Evolutionary conservation across 35 echinoderm and acorn worm species (phyloP).

Genomic region (Apostichopus californicus): DNA sequence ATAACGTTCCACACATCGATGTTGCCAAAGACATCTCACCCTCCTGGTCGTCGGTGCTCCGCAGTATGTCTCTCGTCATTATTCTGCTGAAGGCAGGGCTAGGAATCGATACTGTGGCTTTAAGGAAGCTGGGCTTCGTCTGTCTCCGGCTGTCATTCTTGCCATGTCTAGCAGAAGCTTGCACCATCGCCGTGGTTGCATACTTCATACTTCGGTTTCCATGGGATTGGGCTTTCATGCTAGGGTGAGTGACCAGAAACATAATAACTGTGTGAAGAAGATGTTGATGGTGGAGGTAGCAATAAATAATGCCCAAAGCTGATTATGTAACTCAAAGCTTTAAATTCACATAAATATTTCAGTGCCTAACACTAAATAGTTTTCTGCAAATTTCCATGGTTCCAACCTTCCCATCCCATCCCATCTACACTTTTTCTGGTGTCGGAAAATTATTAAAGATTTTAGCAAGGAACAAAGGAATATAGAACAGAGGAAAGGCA

Average conservation of each 20-base stretch:
- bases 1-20: conserved; percentile 78
- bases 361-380: too few relatives aligned
- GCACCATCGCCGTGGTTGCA: conserved; percentile 57
- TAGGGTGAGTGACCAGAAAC: conserved; percentile 75
- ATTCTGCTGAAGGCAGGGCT: conserved; percentile 89
- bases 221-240: conserved; percentile 98
- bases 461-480: too few relatives aligned
- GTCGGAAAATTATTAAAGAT: too few relatives aligned
- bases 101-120: conserved; percentile 79
- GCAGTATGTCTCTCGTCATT: conserved; percentile 89
- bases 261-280: too few relatives aligned
- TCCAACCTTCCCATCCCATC: too few relatives aligned
- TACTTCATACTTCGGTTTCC: conserved; percentile 73
- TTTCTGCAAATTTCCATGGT: too few relatives aligned
- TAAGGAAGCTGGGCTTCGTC: conserved; percentile 72
- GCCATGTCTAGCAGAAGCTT: conserved; percentile 73
- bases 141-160: conserved; percentile 86
- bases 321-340: too few relatives aligned
- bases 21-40: conserved; percentile 78
- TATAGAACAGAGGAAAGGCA: too few relatives aligned
- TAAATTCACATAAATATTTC: too few relatives aligned
- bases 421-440: too few relatives aligned
- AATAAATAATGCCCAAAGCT: too few relatives aligned
- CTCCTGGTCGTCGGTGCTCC: conserved; percentile 72
- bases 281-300: too few relatives aligned